Evolutionary conservation across 2,113 vertebrate genomes (phyloP).

Genomic region (Chascanopsetta lugubris): DNA sequence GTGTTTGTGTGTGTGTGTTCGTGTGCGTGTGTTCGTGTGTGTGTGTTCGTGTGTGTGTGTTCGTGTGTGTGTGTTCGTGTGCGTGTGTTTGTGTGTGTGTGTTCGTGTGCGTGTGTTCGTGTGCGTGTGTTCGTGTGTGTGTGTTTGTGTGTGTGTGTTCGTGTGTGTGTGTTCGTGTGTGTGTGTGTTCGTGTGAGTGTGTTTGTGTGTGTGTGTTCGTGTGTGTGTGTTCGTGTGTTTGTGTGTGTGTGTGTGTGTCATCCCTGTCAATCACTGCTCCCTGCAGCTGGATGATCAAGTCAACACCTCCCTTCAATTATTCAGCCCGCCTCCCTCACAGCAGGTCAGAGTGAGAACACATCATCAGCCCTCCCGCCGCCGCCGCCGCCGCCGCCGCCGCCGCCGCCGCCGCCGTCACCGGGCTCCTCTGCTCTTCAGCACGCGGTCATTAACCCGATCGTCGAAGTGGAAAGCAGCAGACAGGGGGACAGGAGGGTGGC

Average conservation of each 20-base stretch:
- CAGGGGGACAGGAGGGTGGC: neutral
- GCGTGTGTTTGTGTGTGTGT: too few relatives aligned
- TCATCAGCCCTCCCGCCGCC: neutral
- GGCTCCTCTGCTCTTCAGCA: neutral
- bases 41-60: too few relatives aligned
- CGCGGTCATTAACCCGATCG: constrained; percentile 33
- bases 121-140: too few relatives aligned
- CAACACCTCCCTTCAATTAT: constrained; percentile 30
- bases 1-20: too few relatives aligned
- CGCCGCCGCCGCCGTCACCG: neutral
- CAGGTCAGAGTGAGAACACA: constrained; percentile 11
- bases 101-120: too few relatives aligned
- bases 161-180: too few relatives aligned
- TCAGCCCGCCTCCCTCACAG: constrained; percentile 15
- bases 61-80: too few relatives aligned
- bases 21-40: too few relatives aligned
- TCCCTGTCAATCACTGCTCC: neutral
- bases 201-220: too few relatives aligned
- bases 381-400: neutral
- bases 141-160: too few relatives aligned
- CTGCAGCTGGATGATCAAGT: neutral
- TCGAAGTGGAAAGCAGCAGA: constrained; percentile 30
- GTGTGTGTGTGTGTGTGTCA: too few relatives aligned
- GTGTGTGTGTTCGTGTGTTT: neutral
- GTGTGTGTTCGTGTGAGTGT: too few relatives aligned